A percentile compares a stretch with the other conserved stretches of the same genome.
phyloP scores from a whole-genome alignment of 2,113 vertebrate genomes.

The Daubentonia madagascariensis region DNA sequence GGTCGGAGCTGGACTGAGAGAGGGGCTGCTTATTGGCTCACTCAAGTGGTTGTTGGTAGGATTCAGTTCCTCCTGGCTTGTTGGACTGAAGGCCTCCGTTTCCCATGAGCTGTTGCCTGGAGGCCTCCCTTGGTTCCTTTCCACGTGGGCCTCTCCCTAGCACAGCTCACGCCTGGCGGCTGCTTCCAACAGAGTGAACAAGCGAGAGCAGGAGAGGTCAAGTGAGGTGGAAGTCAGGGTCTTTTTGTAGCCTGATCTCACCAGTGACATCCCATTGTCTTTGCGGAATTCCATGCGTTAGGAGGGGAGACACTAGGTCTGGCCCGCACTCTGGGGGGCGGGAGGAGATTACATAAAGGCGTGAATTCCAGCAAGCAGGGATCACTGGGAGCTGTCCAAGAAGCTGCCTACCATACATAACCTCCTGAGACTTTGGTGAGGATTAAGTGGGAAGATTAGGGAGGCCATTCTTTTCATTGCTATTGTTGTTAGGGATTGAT shows the following conservation, averaged over 20 bases:
- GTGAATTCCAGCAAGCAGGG: background rate
- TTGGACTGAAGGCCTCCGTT: background rate
- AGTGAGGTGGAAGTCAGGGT: background rate
- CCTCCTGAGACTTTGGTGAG: background rate
- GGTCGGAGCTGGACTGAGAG: background rate
- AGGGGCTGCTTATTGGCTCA: background rate
- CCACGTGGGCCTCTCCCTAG: background rate
- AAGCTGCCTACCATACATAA: background rate
- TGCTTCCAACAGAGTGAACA: background rate
- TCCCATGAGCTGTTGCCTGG: background rate
- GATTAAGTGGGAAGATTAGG: background rate
- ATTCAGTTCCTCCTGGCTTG: background rate
- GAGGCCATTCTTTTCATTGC: background rate
- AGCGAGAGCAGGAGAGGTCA: background rate
- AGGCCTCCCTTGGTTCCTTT: background rate
- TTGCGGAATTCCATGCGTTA: background rate
- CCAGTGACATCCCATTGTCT: background rate
- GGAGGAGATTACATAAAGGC: background rate
- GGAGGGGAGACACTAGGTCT: background rate
- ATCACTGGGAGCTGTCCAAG: rapidly evolving
- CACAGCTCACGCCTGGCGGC: background rate
- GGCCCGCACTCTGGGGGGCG: background rate
- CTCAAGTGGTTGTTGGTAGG: background rate
- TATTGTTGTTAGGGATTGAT: background rate
- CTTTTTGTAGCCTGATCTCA: background rate